phyloP scores from a whole-genome alignment of 2,113 vertebrate genomes.

The Ariopsis seemanni region DNA sequence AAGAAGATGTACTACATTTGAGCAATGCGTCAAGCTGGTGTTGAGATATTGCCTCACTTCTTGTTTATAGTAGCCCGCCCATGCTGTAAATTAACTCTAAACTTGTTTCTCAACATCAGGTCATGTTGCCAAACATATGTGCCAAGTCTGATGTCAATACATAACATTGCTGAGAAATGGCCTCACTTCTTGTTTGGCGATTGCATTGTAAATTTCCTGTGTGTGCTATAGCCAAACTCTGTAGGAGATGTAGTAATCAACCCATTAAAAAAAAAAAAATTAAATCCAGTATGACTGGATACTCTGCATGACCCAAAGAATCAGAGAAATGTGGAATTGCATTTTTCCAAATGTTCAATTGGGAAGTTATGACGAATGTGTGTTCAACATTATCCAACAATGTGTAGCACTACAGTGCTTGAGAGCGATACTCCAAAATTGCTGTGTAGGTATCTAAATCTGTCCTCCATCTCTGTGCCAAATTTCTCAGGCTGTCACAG shows the following conservation, averaged over 20 bases:
- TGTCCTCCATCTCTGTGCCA: not conserved
- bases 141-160: not conserved
- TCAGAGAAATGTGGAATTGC: not conserved
- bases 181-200: not conserved
- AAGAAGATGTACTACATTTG: not conserved
- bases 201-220: not conserved
- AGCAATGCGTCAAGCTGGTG: not conserved
- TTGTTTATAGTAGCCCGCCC: not conserved
- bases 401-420: not conserved
- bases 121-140: not conserved
- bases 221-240: not conserved
- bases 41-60: not conserved
- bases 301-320: not conserved
- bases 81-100: not conserved
- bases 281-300: not conserved
- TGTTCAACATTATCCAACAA: not conserved
- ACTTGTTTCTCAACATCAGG: slow-evolving; percentile 13
- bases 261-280: not conserved
- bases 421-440: not conserved
- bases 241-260: not conserved
- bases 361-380: not conserved
- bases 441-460: not conserved
- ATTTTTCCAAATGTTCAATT: not conserved
- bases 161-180: not conserved
- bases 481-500: not conserved